phyloP scores from a whole-genome alignment of 2,797 vertebrate genomes.

The Eupleurogrammus muticus region DNA sequence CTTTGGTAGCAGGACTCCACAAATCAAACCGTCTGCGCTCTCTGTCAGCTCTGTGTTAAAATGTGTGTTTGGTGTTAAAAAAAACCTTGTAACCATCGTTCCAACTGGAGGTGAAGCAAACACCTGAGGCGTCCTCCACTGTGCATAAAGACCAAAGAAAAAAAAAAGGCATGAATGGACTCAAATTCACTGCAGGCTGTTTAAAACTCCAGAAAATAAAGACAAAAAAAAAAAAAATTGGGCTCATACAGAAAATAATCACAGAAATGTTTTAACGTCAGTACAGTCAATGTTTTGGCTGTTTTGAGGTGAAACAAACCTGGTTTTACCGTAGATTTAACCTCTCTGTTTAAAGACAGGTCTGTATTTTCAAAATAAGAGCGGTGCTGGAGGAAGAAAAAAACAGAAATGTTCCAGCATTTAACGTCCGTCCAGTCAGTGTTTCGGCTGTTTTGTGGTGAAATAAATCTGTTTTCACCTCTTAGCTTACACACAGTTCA shows the following conservation, averaged over 20 bases:
- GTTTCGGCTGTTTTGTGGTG: neutral
- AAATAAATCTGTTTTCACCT: no score
- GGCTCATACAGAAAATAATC: neutral
- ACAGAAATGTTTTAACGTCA: neutral
- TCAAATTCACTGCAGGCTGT: neutral
- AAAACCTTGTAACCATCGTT: neutral
- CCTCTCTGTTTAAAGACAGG: no score
- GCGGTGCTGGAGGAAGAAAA: no score
- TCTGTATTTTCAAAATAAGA: no score
- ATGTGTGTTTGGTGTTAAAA: neutral
- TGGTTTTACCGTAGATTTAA: no score
- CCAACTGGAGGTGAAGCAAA: neutral
- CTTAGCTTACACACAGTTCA: no score
- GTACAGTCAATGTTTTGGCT: neutral
- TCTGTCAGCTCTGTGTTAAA: neutral
- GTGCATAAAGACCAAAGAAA: neutral
- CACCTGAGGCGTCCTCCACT: neutral
- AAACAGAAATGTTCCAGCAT: neutral
- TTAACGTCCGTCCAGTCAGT: neutral
- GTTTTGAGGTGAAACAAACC: neutral
- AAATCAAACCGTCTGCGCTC: conserved; percentile 4
- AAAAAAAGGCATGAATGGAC: no score
- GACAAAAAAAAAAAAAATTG: no score
- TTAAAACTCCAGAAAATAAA: neutral
- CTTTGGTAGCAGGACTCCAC: neutral